Conservation (phyloP, 2,797 vertebrate genomes). For the Mormyrops boulengeri region DNA sequence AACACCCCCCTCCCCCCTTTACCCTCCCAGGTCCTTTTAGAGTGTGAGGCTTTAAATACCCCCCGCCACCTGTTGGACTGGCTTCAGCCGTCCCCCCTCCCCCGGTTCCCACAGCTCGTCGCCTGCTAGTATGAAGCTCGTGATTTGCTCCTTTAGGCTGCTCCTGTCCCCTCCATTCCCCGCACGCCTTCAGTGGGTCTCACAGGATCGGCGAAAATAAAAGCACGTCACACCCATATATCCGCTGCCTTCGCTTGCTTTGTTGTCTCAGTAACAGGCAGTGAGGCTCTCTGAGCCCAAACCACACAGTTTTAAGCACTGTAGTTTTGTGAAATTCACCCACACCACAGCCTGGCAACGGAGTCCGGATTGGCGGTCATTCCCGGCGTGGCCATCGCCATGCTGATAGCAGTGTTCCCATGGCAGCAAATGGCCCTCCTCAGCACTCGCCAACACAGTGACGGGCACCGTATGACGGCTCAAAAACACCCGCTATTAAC, state of each 20-base stretch:
- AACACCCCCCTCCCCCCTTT: background rate
- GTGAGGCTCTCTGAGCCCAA: background rate
- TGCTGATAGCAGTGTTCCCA: background rate
- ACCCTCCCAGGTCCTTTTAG: background rate
- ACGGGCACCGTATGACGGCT: background rate
- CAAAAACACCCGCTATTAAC: background rate
- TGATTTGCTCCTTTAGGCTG: background rate
- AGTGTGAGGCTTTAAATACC: constrained; percentile 4
- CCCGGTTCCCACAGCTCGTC: background rate
- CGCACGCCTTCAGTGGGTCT: background rate
- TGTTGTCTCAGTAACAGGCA: background rate
- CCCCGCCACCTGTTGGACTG: constrained; percentile 23
- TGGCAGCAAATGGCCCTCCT: background rate
- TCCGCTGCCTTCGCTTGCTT: background rate
- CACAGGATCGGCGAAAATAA: background rate
- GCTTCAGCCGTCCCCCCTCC: background rate
- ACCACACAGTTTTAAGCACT: background rate
- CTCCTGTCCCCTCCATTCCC: background rate
- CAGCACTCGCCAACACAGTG: background rate
- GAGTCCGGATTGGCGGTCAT: background rate
- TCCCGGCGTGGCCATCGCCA: background rate
- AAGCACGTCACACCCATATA: background rate
- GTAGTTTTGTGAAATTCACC: background rate
- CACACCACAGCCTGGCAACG: background rate
- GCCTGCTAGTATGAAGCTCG: background rate